A percentile compares a stretch with the other conserved stretches of the same genome.
These are phyloP conservation scores for Clavelina lepadiformis DNA, from an alignment of 23 tunicate genomes.

Conservation along the genomic window DNA sequence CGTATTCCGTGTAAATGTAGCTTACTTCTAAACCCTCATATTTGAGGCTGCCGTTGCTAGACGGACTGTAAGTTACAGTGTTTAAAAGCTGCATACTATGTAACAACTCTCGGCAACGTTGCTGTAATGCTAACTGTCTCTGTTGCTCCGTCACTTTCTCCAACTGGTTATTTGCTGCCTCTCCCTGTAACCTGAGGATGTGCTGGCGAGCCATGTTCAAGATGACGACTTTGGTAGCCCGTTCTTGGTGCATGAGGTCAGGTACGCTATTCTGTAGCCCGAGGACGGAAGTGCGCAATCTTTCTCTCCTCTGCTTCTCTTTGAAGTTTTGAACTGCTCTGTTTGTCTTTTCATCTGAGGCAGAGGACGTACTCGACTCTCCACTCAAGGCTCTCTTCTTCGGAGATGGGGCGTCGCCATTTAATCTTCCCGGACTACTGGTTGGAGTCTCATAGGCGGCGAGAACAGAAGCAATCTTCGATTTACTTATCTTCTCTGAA, in stretches of 20 bases:
- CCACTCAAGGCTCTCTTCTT: conserved; percentile 15
- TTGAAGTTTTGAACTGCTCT: conserved; percentile 81
- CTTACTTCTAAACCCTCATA: too few relatives aligned
- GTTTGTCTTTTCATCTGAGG: conserved; percentile 48
- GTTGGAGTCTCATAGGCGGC: conserved; percentile 42
- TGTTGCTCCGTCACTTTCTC: conserved; percentile 17
- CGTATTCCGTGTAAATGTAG: too few relatives aligned
- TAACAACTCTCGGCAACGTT: conserved; percentile 34
- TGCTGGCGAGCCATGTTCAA: conserved; percentile 75
- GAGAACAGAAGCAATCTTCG: neutral
- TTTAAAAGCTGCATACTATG: too few relatives aligned
- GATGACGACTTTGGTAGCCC: conserved; percentile 73
- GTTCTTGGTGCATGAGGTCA: conserved; percentile 43
- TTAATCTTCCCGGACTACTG: conserved; percentile 41
- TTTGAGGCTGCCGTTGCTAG: too few relatives aligned
- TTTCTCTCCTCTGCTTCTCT: conserved; percentile 73
- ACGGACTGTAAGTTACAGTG: too few relatives aligned
- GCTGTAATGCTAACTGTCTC: conserved; percentile 15
- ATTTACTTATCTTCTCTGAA: conserved; percentile 24
- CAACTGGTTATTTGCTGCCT: conserved; percentile 1
- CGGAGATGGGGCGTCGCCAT: conserved; percentile 52
- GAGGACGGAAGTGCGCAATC: conserved; percentile 67
- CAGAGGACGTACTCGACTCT: conserved; percentile 21
- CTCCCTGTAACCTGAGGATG: conserved; percentile 30
- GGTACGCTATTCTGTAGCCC: conserved; percentile 57